Base-by-base conservation (phyloP, 2,113 vertebrate species). In the Daphoenositta chrysoptera region DNA sequence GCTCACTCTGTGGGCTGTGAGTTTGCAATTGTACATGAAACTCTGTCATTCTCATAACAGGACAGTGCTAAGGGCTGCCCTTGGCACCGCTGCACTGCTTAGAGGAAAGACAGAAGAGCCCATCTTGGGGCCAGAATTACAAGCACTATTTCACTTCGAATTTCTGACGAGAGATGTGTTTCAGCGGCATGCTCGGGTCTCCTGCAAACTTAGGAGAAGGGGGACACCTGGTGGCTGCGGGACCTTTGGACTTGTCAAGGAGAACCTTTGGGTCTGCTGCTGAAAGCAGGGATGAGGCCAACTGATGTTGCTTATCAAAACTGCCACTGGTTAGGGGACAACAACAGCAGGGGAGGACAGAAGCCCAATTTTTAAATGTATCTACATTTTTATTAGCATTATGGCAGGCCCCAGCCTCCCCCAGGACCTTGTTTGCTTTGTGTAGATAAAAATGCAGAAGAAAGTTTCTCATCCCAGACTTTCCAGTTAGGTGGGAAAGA, bases 221-320 rank as follows among this genome's bases (percentile, higher is more conserved):
- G 56, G 92, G 96, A 95, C 96, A 93, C 69, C 96, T 96, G 86
- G 90, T 95, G 96, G 96, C 56, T n/a, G 1, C 2, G 7, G 30
- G 1, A 8, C 45, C 9, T 22, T 33, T 28, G 45, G 40, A 0
- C 9, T 24, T 8, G 15, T 5, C 24, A 7, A 3, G 35, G 7
- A 6, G 2, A 6, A 10, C 8, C 31, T 9, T 3, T 3, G 45
- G 11, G 13, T 8, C 28, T 37, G 40, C 18, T 50, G 8, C 75
- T n/a, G 48, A 21, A 17, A 20, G n/a, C 5, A 4, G 17, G 9
- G 35, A 13, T 15, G 35, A 76, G 26, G 14, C 10, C 69, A 45
- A 4, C 17, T 11, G 13, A 14, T 5, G 44, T 1, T 39, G 35
- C 15, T 26, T 17, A 9, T 4, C 44, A 37, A 40, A 73, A 18